These are phyloP conservation scores for Salmo trutta DNA, from an alignment of 2,797 vertebrate genomes.

Conservation along the genomic window DNA sequence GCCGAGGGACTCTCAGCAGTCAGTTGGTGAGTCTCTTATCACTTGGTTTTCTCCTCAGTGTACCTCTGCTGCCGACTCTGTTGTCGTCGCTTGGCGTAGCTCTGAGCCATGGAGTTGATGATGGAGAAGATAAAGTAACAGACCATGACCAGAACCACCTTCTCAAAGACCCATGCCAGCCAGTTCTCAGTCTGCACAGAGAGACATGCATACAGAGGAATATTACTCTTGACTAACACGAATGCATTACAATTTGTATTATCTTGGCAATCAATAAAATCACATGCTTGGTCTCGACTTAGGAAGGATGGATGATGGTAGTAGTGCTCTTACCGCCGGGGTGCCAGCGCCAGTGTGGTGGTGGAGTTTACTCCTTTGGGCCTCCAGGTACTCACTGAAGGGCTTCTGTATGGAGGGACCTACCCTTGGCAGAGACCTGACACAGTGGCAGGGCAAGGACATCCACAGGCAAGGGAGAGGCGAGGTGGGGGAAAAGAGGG, in stretches of 20 bases:
- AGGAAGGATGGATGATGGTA: neutral
- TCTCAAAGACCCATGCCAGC: constrained; percentile 98
- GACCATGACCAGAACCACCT: constrained; percentile 97
- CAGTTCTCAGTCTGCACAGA: constrained; percentile 90
- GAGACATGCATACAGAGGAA: constrained; percentile 2
- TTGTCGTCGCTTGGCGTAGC: constrained; percentile 92
- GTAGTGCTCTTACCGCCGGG: constrained; percentile 81
- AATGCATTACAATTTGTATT: neutral
- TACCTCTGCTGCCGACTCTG: constrained; percentile 77
- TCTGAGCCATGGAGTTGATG: constrained; percentile 98
- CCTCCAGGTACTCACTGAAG: constrained; percentile 95
- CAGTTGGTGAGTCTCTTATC: constrained; percentile 66
- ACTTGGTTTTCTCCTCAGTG: constrained; percentile 96
- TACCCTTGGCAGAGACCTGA: constrained; percentile 88
- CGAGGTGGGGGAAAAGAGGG: constrained; percentile 12
- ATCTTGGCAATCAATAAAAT: neutral
- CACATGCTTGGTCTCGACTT: neutral
- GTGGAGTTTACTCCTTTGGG: constrained; percentile 94
- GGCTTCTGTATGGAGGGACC: constrained; percentile 97
- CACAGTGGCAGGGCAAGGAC: constrained; percentile 7
- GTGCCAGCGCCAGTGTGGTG: constrained; percentile 77
- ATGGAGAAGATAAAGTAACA: constrained; percentile 98
- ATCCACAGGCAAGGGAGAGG: constrained; percentile 28
- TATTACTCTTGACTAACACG: neutral
- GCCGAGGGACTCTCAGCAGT: constrained; percentile 53